Evolutionary conservation across 2,888 invertebrate genomes (phyloP).

Genomic region (Trisateles emortualis): DNA sequence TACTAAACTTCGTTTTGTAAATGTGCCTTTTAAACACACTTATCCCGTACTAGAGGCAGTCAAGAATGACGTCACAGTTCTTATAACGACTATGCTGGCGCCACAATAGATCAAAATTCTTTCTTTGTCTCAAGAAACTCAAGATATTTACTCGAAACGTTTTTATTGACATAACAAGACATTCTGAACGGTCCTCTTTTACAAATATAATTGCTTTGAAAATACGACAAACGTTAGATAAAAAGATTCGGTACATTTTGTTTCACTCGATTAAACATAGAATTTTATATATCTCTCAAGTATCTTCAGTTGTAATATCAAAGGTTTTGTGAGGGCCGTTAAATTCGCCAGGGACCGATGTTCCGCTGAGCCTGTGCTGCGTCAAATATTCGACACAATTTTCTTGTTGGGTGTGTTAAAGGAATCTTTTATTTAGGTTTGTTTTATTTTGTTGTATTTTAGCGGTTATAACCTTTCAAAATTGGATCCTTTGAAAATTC

Average conservation of each 20-base stretch:
- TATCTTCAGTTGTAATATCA: conserved; percentile 7
- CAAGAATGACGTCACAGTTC: conserved; percentile 12
- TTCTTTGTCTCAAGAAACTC: conserved; percentile 16
- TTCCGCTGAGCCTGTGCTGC: not conserved
- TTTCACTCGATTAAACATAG: conserved; percentile 9
- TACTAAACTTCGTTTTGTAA: too few relatives aligned
- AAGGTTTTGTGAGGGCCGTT: conserved; percentile 5
- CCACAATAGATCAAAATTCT: conserved; percentile 21
- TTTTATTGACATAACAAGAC: not conserved
- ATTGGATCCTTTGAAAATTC: too few relatives aligned
- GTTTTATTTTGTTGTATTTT: too few relatives aligned
- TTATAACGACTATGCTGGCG: conserved; percentile 17
- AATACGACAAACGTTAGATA: too few relatives aligned
- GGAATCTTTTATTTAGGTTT: not conserved
- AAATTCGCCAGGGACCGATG: conserved; percentile 8
- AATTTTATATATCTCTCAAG: conserved; percentile 15
- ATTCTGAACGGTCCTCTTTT: not conserved
- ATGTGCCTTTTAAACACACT: too few relatives aligned
- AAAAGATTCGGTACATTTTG: conserved; percentile 5
- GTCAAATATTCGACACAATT: not conserved
- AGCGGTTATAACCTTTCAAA: too few relatives aligned
- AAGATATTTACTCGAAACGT: not conserved
- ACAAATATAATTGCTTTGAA: not conserved
- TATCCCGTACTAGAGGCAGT: too few relatives aligned
- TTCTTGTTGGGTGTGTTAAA: not conserved